Conservation (phyloP, 2,888 invertebrate genomes). For the Agapostemon virescens region DNA sequence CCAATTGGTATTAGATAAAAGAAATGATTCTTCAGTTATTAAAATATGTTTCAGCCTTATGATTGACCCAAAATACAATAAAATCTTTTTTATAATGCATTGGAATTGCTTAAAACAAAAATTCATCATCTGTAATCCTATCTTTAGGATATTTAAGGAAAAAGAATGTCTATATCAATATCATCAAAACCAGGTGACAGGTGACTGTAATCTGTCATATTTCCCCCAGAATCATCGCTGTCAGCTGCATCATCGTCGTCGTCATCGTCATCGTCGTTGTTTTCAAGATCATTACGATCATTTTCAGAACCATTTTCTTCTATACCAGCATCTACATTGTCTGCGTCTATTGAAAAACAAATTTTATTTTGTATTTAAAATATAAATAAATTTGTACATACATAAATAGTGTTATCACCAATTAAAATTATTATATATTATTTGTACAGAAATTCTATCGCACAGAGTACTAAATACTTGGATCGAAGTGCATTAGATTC, state of each 20-base stretch:
- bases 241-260: conserved; percentile 71
- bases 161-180: conserved; percentile 72
- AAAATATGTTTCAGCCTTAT: not conserved
- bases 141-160: conserved; percentile 65
- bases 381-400: not conserved
- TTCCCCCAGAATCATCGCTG: conserved; percentile 74
- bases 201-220: conserved; percentile 70
- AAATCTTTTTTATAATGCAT: conserved; percentile 35
- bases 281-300: conserved; percentile 69
- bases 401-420: not conserved
- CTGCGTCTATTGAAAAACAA: conserved; percentile 57
- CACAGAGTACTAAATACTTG: not conserved
- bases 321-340: conserved; percentile 67
- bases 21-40: conserved; percentile 16
- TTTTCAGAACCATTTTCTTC: conserved; percentile 70
- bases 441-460: not conserved
- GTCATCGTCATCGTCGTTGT: conserved; percentile 69
- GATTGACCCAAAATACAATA: conserved; percentile 28
- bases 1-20: conserved; percentile 32
- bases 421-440: not conserved
- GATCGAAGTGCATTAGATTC: not conserved
- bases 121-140: conserved; percentile 20
- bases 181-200: conserved; percentile 65
- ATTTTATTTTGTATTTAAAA: conserved; percentile 12
- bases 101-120: conserved; percentile 27